Evolutionary conservation across 2,113 vertebrate species (phyloP).

Genomic region (Microcebus ravelobensis): DNA sequence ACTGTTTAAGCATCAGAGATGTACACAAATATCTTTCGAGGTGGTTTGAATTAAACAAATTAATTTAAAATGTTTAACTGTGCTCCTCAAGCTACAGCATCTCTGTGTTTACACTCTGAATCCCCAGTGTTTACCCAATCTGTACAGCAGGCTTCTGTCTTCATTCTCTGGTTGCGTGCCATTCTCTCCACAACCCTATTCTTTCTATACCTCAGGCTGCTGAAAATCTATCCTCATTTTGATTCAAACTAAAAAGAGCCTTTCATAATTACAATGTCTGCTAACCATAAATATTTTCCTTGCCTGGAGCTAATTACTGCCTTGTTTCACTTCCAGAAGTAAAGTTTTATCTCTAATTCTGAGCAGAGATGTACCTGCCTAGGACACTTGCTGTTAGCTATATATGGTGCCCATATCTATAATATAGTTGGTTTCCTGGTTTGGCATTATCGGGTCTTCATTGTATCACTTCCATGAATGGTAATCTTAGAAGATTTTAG

Average conservation of each 20-base stretch:
- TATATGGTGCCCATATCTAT: background rate
- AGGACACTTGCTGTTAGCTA: background rate
- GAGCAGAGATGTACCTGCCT: background rate
- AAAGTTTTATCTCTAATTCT: background rate
- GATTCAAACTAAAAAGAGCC: background rate
- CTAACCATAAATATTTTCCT: background rate
- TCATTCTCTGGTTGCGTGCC: background rate
- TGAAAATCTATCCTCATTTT: background rate
- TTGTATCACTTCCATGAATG: background rate
- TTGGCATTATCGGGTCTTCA: background rate
- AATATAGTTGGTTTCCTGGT: background rate
- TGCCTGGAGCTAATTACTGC: background rate
- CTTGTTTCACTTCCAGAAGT: conserved; percentile 8
- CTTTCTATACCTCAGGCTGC: background rate
- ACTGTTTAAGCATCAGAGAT: background rate
- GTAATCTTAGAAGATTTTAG: background rate
- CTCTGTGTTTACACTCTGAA: background rate
- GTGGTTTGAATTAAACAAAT: background rate
- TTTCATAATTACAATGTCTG: background rate
- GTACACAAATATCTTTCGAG: background rate
- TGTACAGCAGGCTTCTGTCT: background rate
- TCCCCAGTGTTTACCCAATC: background rate
- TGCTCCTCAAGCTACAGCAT: background rate
- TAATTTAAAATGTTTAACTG: background rate
- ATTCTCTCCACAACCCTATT: background rate